phyloP scores from a whole-genome alignment of 2,888 invertebrate species.

The Epirrhoe tristata region DNA sequence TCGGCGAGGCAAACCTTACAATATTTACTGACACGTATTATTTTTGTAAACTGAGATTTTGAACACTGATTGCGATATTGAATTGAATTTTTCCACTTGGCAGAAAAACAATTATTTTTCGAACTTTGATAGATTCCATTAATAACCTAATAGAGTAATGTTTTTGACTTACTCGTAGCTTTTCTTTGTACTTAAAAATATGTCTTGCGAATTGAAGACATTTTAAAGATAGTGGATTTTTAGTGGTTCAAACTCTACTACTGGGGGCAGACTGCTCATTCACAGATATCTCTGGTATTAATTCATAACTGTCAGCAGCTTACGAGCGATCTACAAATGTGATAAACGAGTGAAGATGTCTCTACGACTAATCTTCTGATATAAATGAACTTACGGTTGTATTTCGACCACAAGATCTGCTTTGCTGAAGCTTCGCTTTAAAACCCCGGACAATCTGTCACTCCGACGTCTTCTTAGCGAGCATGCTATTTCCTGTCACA shows the following conservation, averaged over 20 bases:
- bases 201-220: background rate
- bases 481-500: slow-evolving; percentile 45
- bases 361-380: slow-evolving; percentile 55
- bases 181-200: background rate
- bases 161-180: background rate
- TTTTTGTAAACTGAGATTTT: slow-evolving; percentile 35
- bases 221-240: background rate
- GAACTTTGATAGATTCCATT: too few relatives aligned
- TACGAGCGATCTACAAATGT: slow-evolving; percentile 63
- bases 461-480: slow-evolving; percentile 29
- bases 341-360: slow-evolving; percentile 57
- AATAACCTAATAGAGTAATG: too few relatives aligned
- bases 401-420: slow-evolving; percentile 39
- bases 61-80: slow-evolving; percentile 23
- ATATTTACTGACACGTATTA: slow-evolving; percentile 48
- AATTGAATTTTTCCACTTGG: slow-evolving; percentile 21
- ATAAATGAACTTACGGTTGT: slow-evolving; percentile 54
- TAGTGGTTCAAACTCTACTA: background rate
- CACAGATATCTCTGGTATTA: slow-evolving; percentile 44
- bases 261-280: slow-evolving; percentile 8
- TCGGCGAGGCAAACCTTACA: slow-evolving; percentile 55
- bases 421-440: slow-evolving; percentile 25
- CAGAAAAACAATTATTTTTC: slow-evolving; percentile 5
- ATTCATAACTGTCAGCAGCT: slow-evolving; percentile 62
- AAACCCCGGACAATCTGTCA: slow-evolving; percentile 33